Base-by-base conservation (phyloP, 2,888 invertebrate genomes). In the Amphiduros pacificus region DNA sequence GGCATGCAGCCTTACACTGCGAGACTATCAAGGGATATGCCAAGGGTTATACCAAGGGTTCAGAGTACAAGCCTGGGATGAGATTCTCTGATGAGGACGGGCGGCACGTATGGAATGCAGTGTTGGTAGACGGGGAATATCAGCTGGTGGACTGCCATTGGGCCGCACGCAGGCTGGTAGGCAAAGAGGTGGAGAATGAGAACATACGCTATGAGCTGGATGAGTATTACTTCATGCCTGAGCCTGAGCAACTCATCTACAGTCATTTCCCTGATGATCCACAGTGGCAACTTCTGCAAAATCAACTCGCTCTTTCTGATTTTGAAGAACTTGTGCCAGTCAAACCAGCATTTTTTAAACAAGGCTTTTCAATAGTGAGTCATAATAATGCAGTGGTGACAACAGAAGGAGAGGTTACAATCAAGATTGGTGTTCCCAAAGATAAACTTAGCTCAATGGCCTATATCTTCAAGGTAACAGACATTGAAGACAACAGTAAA, bases 251-350 rank as follows among this genome's bases (percentile, higher is more conserved):
- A 63, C 71, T 80, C 17, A 76, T 77, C 58, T 79, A 78, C 67
- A 79, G 78, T 9, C 80, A 80, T 66, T 77, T 74, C 61, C 80
- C 80, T 4, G 76, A 77, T 50, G 78, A 79, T 20, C 28, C 29
- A 5, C 73, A 77, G 59, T 80, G 80, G 80, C 80, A 80, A 69
- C 70, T 80, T 51, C 63, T 79, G n/a, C 76, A 77, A 55, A 64
- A 74, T 24, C 69, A 71, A 36, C 65, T 77, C 29, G 66, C 65
- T 1, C 68, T 74, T 48, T 72, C 75, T 36, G 77, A 78, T 65
- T 80, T 80, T 67, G 80, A 80, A 65, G 73, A 76, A 65, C 76
- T 79, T 73, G 77, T 78, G 1, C 77, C 78, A 65, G 78, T 79
- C 75, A 79, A 79, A 60, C 77, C 78, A 31, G 76, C 77, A 64